These are phyloP conservation scores for Polia nebulosa DNA, from an alignment of 2,888 invertebrate genomes.

Conservation along the genomic window DNA sequence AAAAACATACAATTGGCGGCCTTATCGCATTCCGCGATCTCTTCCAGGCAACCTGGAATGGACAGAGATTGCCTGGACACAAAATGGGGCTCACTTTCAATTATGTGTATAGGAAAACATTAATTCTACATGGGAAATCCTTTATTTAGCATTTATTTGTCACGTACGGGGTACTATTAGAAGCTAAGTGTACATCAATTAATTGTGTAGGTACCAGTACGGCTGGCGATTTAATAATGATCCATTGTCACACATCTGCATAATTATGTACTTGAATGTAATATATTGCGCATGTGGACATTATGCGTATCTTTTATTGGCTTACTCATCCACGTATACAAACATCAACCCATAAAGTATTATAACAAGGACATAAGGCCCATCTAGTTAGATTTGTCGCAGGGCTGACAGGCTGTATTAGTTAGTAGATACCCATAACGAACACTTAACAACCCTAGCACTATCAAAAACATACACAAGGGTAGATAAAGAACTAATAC, in stretches of 20 bases:
- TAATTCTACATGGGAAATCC: neutral
- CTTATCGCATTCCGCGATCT: too few species aligned
- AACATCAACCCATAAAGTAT: conserved; percentile 10
- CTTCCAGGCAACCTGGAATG: too few species aligned
- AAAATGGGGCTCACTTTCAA: too few species aligned
- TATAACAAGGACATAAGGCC: neutral
- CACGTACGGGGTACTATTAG: neutral
- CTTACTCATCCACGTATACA: conserved; percentile 16
- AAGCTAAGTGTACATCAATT: neutral
- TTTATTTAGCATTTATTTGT: neutral
- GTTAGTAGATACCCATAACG: neutral
- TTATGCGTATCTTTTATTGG: neutral
- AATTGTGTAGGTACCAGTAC: neutral
- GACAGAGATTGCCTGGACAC: too few species aligned
- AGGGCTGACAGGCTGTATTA: neutral
- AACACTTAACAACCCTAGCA: conserved; percentile 16
- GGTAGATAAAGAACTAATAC: conserved; percentile 17
- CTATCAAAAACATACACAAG: conserved; percentile 28
- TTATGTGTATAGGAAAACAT: neutral
- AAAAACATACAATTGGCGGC: too few species aligned
- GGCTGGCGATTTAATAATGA: conserved; percentile 9
- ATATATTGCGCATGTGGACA: conserved; percentile 14
- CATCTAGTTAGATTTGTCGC: neutral
- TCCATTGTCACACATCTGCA: conserved; percentile 23
- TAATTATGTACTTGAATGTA: conserved; percentile 8